Evolutionary conservation across 2,797 vertebrate genomes (phyloP).

Genomic region (Micrastur ruficollis): DNA sequence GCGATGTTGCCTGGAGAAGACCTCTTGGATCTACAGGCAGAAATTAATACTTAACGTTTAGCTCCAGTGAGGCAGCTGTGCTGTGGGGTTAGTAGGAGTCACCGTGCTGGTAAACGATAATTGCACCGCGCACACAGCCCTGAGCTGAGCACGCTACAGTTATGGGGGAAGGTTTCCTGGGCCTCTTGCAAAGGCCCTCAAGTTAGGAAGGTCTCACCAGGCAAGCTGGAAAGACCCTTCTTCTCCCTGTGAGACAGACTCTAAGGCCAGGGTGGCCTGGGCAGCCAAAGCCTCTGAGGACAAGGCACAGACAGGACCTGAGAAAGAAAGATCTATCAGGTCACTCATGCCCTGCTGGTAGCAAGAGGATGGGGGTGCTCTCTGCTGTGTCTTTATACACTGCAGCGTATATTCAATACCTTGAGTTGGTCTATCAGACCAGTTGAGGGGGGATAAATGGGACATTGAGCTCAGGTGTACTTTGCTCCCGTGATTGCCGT

Average conservation of each 20-base stretch:
- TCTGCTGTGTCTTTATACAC: background rate
- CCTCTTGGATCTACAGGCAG: background rate
- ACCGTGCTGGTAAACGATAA: background rate
- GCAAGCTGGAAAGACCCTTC: background rate
- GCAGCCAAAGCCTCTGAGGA: background rate
- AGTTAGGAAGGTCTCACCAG: background rate
- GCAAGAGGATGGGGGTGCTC: background rate
- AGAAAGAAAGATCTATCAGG: background rate
- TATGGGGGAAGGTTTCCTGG: background rate
- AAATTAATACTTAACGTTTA: constrained; percentile 58
- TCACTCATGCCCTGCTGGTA: background rate
- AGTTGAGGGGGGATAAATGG: background rate
- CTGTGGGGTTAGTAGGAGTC: background rate
- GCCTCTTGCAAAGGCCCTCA: background rate
- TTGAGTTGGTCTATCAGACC: background rate
- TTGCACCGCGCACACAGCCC: background rate
- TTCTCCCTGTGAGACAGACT: background rate
- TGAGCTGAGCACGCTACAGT: background rate
- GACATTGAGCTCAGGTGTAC: background rate
- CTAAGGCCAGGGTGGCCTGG: background rate
- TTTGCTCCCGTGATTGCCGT: background rate
- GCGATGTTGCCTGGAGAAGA: constrained; percentile 47
- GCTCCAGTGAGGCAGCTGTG: background rate
- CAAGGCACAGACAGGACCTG: background rate
- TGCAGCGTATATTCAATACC: background rate